A percentile compares a stretch with the other conserved stretches of the same genome.
phyloP scores from a whole-genome alignment of 2,797 vertebrate genomes.

The Octomys mimax region DNA sequence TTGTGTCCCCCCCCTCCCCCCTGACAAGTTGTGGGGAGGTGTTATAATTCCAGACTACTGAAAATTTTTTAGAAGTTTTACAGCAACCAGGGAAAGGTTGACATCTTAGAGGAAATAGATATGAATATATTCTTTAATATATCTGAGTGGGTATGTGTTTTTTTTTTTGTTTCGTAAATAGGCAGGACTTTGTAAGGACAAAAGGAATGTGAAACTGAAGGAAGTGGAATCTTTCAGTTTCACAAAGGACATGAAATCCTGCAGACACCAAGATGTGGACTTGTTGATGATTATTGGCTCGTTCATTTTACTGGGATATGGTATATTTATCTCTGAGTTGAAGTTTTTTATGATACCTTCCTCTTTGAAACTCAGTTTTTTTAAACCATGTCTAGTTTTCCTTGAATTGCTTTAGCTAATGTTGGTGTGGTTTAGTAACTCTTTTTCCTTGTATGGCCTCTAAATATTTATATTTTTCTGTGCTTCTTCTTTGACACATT shows the following conservation, averaged over 20 bases:
- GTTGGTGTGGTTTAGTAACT: not conserved
- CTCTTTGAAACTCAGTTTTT: not conserved
- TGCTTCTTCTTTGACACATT: not conserved
- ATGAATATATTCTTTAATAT: not conserved
- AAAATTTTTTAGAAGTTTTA: slow-evolving; percentile 7
- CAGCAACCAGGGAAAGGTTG: slow-evolving; percentile 23
- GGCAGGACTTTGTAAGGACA: not conserved
- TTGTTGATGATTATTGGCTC: not conserved
- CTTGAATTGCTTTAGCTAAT: not conserved
- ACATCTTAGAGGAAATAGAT: slow-evolving; percentile 29
- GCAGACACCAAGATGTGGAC: not conserved
- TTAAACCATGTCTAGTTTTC: not conserved
- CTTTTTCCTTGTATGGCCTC: not conserved
- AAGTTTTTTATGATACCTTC: not conserved
- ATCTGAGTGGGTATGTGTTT: not conserved
- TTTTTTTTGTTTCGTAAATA: not conserved
- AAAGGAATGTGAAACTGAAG: not conserved
- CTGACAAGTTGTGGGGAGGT: slow-evolving; percentile 51
- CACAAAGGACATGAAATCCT: not conserved
- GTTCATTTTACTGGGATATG: not conserved
- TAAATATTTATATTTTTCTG: not conserved
- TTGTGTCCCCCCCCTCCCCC: slow-evolving; percentile 11
- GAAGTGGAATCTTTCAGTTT: not conserved
- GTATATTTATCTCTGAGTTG: slow-evolving; percentile 1
- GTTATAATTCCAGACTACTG: slow-evolving; percentile 47